Conservation (phyloP, 2,113 vertebrate genomes). For the Lepisosteus oculatus region DNA sequence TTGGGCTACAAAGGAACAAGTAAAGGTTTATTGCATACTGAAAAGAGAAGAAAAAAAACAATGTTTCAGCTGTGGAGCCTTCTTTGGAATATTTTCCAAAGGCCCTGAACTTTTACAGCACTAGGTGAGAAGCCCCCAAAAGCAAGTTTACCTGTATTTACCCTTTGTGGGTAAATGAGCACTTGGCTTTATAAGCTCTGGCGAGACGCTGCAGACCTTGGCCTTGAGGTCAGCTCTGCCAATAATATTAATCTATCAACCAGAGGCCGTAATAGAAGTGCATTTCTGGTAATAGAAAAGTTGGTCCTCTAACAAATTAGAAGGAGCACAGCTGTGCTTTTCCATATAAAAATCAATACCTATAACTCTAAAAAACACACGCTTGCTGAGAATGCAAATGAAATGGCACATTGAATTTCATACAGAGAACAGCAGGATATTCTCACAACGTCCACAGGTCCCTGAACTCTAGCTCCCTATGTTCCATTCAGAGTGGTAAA, state of each 20-base stretch:
- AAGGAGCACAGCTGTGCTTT: constrained; percentile 9
- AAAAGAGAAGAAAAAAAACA: too few species aligned
- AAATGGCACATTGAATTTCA: background rate
- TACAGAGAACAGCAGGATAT: background rate
- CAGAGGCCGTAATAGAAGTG: background rate
- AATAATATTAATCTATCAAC: constrained; percentile 7
- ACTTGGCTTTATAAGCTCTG: background rate
- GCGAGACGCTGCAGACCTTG: background rate
- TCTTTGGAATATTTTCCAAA: too few species aligned
- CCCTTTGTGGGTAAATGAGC: background rate
- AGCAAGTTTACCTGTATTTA: background rate
- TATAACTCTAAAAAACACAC: constrained; percentile 1
- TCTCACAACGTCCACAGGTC: background rate
- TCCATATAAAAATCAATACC: constrained; percentile 12
- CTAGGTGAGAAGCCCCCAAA: background rate
- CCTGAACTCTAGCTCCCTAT: background rate
- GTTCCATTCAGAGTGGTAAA: background rate
- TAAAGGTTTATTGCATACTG: too few species aligned
- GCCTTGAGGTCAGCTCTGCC: background rate
- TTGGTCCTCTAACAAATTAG: constrained; percentile 14
- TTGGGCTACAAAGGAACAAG: too few species aligned
- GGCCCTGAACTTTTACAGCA: too few species aligned
- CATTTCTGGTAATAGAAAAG: constrained; percentile 14
- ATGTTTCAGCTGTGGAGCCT: too few species aligned
- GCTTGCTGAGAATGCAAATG: constrained; percentile 17